Percentiles rank a stretch among this genome's conserved stretches.
Conservation (phyloP, 1,140 invertebrate genomes). For the Mamestra configurata region DNA sequence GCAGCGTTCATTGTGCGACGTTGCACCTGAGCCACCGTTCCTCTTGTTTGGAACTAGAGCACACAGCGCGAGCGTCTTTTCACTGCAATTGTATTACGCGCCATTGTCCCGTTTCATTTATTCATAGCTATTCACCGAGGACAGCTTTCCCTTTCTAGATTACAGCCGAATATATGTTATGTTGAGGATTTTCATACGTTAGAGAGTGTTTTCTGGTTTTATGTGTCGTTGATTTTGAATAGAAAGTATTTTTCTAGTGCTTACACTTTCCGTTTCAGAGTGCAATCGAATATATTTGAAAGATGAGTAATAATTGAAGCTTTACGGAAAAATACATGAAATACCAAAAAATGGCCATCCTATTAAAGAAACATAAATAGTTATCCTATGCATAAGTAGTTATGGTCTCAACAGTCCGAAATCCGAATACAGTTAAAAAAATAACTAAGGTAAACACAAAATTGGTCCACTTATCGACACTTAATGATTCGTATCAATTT, state of each 20-base stretch:
- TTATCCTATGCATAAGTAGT: too few species aligned
- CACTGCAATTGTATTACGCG: slow-evolving; percentile 80
- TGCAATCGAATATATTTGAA: neutral
- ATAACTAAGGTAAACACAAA: neutral
- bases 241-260: neutral
- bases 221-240: neutral
- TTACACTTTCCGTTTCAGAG: neutral
- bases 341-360: too few species aligned
- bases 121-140: slow-evolving; percentile 67
- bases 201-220: neutral
- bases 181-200: slow-evolving; percentile 14
- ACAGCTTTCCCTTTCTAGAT: slow-evolving; percentile 65
- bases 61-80: slow-evolving; percentile 79
- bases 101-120: slow-evolving; percentile 85
- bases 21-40: slow-evolving; percentile 77
- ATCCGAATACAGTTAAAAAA: neutral
- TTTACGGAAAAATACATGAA: too few species aligned
- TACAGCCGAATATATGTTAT: slow-evolving; percentile 35
- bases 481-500: neutral
- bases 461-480: slow-evolving; percentile 5
- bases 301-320: neutral
- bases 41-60: slow-evolving; percentile 80
- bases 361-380: too few species aligned
- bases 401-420: too few species aligned
- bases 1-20: slow-evolving; percentile 69